Evolutionary conservation across 2,888 invertebrate species (phyloP).

Genomic region (Drosophila nigricruria): DNA sequence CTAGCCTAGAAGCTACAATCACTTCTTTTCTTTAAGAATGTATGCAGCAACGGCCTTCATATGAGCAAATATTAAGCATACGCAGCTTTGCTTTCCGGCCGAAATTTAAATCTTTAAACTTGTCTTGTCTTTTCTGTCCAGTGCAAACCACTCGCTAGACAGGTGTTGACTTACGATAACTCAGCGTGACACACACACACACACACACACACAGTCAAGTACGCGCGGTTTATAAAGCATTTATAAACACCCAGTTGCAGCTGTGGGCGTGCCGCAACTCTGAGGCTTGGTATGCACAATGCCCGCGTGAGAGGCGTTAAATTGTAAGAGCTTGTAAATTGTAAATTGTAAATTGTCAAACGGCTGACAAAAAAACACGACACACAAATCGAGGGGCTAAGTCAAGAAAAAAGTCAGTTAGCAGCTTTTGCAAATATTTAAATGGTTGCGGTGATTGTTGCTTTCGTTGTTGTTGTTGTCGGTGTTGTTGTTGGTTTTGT

Average conservation of each 20-base stretch:
- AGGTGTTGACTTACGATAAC: conserved; percentile 73
- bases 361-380: conserved; percentile 30
- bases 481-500: not conserved
- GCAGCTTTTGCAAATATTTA: conserved; percentile 45
- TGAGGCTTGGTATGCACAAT: conserved; percentile 36
- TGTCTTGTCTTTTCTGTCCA: conserved; percentile 39
- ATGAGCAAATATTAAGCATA: not conserved
- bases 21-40: not conserved
- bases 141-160: conserved; percentile 65
- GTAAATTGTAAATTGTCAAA: conserved; percentile 50
- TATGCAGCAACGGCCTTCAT: too few species aligned
- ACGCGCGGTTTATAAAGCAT: conserved; percentile 33
- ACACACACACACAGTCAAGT: conserved; percentile 14
- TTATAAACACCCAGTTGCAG: conserved; percentile 27
- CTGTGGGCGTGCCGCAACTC: conserved; percentile 37
- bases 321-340: conserved; percentile 57
- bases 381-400: conserved; percentile 26
- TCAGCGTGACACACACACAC: conserved; percentile 47
- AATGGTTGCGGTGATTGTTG: conserved; percentile 25
- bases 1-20: not conserved
- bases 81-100: not conserved
- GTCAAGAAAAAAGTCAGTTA: conserved; percentile 4
- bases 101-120: conserved; percentile 29
- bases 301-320: conserved; percentile 48
- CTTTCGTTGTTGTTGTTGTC: conserved; percentile 13